Percentiles rank a stretch among this genome's conserved stretches.
Conservation (phyloP, 2,888 invertebrate species). For the Operophtera brumata region DNA sequence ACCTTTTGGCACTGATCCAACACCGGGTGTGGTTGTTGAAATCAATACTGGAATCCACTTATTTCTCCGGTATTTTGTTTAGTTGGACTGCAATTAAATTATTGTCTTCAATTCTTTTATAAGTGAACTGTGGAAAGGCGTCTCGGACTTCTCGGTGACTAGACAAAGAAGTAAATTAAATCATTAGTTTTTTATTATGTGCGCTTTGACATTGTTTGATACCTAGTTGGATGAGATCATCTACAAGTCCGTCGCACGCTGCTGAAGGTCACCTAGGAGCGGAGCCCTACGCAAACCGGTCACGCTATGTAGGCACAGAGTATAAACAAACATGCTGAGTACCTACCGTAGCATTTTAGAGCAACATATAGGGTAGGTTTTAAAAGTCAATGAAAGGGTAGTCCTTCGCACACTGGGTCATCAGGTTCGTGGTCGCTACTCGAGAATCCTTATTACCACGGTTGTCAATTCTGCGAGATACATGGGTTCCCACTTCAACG, state of each 20-base stretch:
- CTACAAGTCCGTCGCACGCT: conserved; percentile 33
- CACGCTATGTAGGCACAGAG: conserved; percentile 17
- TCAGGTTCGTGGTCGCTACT: no score
- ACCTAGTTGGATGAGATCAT: conserved; percentile 47
- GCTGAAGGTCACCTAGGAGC: conserved; percentile 37
- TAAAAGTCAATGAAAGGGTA: no score
- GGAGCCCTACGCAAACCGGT: conserved; percentile 29
- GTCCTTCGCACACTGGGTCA: no score
- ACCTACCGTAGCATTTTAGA: no score
- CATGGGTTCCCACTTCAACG: no score
- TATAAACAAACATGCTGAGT: neutral
- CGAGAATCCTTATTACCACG: no score
- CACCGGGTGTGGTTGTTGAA: conserved; percentile 51
- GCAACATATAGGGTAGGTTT: no score
- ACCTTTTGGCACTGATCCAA: conserved; percentile 66
- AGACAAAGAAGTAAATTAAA: conserved; percentile 19
- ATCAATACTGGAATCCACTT: conserved; percentile 23
- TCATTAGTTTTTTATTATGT: conserved; percentile 21
- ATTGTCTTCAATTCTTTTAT: no score
- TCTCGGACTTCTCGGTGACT: no score
- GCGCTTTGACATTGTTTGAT: conserved; percentile 32
- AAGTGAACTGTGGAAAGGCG: no score
- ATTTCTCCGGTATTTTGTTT: neutral
- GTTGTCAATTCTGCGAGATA: no score
- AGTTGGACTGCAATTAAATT: neutral